Evolutionary conservation across 2,888 invertebrate genomes (phyloP).

Genomic region (Ectemnius lituratus): DNA sequence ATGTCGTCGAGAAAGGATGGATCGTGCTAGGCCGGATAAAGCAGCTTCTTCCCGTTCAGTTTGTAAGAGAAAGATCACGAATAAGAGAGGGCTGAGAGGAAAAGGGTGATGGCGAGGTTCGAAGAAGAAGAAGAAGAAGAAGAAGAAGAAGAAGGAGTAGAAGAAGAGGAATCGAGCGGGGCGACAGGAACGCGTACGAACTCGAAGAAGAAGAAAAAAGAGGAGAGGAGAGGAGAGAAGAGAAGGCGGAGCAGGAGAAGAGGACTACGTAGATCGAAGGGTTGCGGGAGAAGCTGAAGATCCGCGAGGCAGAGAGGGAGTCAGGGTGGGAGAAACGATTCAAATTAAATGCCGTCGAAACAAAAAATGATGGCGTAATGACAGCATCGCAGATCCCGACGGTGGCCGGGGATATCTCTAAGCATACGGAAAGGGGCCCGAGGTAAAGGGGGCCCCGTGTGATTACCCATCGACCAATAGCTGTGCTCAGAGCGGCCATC

Average conservation of each 20-base stretch:
- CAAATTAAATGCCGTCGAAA: slow-evolving; percentile 73
- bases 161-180: slow-evolving; percentile 37
- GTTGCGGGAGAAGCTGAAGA: not conserved
- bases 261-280: not conserved
- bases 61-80: slow-evolving; percentile 23
- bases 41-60: slow-evolving; percentile 43
- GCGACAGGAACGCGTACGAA: slow-evolving; percentile 27
- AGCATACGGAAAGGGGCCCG: slow-evolving; percentile 39
- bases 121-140: too few relatives aligned
- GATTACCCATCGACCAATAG: slow-evolving; percentile 77
- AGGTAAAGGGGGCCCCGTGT: slow-evolving; percentile 69
- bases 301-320: not conserved
- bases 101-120: slow-evolving; percentile 20
- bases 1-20: slow-evolving; percentile 49
- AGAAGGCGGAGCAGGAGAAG: slow-evolving; percentile 4
- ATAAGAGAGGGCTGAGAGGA: not conserved
- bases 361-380: slow-evolving; percentile 74
- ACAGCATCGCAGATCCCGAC: slow-evolving; percentile 57
- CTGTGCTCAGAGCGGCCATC: slow-evolving; percentile 76
- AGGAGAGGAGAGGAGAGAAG: slow-evolving; percentile 16
- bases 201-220: slow-evolving; percentile 21
- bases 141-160: slow-evolving; percentile 24
- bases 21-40: slow-evolving; percentile 50
- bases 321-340: slow-evolving; percentile 62
- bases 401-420: slow-evolving; percentile 51